Evolutionary conservation across 2,113 vertebrate species (phyloP).

Genomic region (Campylomormyrus tamandua): DNA sequence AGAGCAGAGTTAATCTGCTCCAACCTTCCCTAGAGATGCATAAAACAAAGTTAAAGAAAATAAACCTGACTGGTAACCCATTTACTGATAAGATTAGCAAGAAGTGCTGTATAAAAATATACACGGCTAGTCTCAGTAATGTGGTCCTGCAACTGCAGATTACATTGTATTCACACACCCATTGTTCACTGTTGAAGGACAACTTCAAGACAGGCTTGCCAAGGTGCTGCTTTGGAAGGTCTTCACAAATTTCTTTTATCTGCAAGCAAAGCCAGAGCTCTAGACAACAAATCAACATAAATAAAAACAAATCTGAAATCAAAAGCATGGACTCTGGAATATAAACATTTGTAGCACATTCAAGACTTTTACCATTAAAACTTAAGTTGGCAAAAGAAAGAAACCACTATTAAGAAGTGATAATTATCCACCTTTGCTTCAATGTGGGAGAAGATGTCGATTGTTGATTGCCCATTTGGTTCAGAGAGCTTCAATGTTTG

Average conservation of each 20-base stretch:
- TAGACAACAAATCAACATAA: not conserved
- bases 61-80: not conserved
- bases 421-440: slow-evolving; percentile 70
- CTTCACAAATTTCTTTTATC: slow-evolving; percentile 69
- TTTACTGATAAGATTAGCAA: not conserved
- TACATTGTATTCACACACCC: slow-evolving; percentile 55
- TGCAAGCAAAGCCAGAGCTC: slow-evolving; percentile 42
- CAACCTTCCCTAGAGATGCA: slow-evolving; percentile 63
- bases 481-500: slow-evolving; percentile 63
- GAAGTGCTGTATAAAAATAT: not conserved
- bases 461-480: slow-evolving; percentile 51
- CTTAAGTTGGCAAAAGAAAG: not conserved
- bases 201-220: slow-evolving; percentile 72
- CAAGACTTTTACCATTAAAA: not conserved
- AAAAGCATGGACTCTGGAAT: not conserved
- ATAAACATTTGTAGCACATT: not conserved
- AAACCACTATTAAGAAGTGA: not conserved
- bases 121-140: not conserved
- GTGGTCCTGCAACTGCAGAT: not conserved
- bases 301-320: not conserved
- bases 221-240: slow-evolving; percentile 62
- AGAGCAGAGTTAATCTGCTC: slow-evolving; percentile 74
- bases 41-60: not conserved
- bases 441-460: slow-evolving; percentile 57
- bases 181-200: slow-evolving; percentile 69